phyloP scores from a whole-genome alignment of 2,888 invertebrate genomes.

The Melinaea menophilus region DNA sequence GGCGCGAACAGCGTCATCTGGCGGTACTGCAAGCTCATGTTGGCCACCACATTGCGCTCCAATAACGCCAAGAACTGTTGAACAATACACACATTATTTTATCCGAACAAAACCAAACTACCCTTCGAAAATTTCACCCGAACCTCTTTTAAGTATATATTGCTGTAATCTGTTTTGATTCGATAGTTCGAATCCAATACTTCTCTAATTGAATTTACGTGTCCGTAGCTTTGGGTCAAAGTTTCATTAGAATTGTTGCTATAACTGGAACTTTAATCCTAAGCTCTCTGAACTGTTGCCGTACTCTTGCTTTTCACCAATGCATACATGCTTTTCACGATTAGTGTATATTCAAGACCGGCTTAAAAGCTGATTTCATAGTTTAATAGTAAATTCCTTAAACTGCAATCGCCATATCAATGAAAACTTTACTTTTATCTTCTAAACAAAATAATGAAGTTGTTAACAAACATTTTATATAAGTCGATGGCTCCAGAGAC shows the following conservation, averaged over 20 bases:
- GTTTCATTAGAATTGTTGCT: not conserved
- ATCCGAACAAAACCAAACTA: not conserved
- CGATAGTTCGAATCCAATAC: not conserved
- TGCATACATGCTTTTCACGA: not conserved
- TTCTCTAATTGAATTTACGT: constrained; percentile 3
- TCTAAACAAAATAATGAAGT: constrained; percentile 3
- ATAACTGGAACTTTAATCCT: constrained; percentile 1
- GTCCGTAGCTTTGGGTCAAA: not conserved
- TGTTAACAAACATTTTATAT: not conserved
- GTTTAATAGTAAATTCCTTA: not conserved
- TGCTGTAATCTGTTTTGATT: constrained; percentile 5
- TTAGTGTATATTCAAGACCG: not conserved
- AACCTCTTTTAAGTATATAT: constrained; percentile 11
- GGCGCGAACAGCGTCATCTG: constrained; percentile 93
- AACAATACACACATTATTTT: constrained; percentile 12
- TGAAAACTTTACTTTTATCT: not conserved
- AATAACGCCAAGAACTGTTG: constrained; percentile 85
- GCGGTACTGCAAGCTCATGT: constrained; percentile 83
- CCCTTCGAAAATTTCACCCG: not conserved
- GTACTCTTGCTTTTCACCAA: not conserved
- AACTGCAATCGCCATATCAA: not conserved
- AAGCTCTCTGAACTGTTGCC: not conserved
- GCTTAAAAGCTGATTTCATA: not conserved
- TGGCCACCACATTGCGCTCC: constrained; percentile 84
- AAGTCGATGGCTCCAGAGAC: not conserved